Evolutionary conservation across 2,888 invertebrate genomes (phyloP).

Genomic region (Eueremaeus valkanovi): DNA sequence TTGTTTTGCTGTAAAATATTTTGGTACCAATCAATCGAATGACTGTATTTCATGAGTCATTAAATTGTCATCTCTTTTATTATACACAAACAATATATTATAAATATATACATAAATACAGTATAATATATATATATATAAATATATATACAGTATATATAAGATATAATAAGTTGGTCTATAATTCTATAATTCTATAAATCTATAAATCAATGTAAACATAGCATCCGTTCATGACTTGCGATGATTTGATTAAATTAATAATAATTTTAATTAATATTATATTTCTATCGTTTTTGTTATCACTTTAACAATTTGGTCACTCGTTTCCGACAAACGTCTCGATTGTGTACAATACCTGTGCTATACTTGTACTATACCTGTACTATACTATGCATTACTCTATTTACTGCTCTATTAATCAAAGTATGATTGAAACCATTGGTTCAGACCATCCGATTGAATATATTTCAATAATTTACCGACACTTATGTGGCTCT

Average conservation of each 20-base stretch:
- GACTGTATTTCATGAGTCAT: slow-evolving; percentile 22
- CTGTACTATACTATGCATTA: neutral
- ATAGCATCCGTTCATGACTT: slow-evolving; percentile 26
- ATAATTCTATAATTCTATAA: no score
- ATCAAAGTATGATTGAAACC: neutral
- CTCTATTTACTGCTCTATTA: neutral
- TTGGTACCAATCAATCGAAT: slow-evolving; percentile 21
- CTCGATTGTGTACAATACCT: no score
- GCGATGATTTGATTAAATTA: slow-evolving; percentile 6
- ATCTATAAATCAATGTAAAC: slow-evolving; percentile 30
- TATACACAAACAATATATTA: slow-evolving; percentile 5
- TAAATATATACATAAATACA: slow-evolving; percentile 19
- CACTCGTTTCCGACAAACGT: no score
- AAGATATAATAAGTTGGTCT: neutral
- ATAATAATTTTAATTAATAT: slow-evolving; percentile 9
- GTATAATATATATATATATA: slow-evolving; percentile 3
- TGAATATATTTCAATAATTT: neutral
- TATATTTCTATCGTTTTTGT: neutral
- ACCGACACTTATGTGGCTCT: neutral
- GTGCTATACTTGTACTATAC: neutral
- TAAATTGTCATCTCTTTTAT: slow-evolving; percentile 25
- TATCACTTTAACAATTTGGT: no score
- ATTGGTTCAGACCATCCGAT: neutral
- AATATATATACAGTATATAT: neutral
- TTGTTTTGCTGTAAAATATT: slow-evolving; percentile 25